Evolutionary conservation across 2,797 vertebrate species (phyloP).

Genomic region (Channa striata): DNA sequence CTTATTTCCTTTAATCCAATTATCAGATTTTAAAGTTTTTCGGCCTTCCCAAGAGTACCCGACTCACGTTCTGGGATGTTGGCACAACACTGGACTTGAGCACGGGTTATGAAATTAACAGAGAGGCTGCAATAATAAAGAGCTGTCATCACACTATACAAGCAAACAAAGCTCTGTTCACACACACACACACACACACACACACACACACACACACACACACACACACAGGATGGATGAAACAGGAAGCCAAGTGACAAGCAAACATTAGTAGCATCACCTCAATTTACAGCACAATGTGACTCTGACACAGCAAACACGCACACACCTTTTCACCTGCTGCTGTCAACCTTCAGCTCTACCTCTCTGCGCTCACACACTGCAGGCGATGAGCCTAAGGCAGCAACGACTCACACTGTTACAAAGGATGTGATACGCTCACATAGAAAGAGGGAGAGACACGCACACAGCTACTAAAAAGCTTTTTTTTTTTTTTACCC

Average conservation of each 20-base stretch:
- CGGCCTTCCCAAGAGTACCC: neutral
- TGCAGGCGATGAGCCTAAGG: too few relatives aligned
- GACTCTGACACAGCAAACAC: neutral
- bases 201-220: too few relatives aligned
- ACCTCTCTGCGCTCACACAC: neutral
- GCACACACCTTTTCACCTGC: neutral
- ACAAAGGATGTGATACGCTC: neutral
- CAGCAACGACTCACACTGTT: neutral
- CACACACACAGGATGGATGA: neutral
- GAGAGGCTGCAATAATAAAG: conserved; percentile 2
- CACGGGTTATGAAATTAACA: conserved; percentile 29
- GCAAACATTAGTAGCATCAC: conserved; percentile 29
- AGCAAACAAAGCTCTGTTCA: conserved; percentile 38
- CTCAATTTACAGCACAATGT: neutral
- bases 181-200: neutral
- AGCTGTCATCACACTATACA: conserved; percentile 35
- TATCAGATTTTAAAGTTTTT: neutral
- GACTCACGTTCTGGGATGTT: neutral
- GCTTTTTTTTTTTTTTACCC: neutral
- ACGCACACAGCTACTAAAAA: neutral
- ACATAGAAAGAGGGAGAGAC: neutral
- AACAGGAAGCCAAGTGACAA: conserved; percentile 26
- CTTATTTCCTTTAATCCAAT: too few relatives aligned
- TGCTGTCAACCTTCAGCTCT: neutral
- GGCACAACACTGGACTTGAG: neutral